Evolutionary conservation across 2,888 invertebrate species (phyloP), one percentile per base, ranked within the genome.

Genomic region (Ischnus inquisitorius): DNA sequence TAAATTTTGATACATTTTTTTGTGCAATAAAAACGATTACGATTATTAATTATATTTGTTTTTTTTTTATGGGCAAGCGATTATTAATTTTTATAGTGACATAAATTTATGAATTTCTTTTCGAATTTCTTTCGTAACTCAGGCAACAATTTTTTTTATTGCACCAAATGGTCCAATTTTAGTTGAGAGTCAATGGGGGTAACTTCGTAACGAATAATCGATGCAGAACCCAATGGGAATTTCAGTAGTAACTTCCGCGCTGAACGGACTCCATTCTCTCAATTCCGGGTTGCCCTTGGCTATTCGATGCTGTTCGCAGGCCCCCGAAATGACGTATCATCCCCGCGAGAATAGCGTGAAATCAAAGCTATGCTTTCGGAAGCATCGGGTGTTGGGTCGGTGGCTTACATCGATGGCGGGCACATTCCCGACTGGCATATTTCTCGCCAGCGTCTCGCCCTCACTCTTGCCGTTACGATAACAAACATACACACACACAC

Each of bases 311-410:
- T 51, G n/a, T 48, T 64, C 72, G 57, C 12, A 12, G 34, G 10
- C 28, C 39, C 65, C 22, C n/a, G n/a, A n/a, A 74, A 62, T 84
- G 76, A 79, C 79, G 71, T 72, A 79, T 79, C 65, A 72, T 79
- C 60, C 67, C 71, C 64, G 19, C 16, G 67, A 64, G 83, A 74
- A 25, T 71, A 79, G 41, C 54, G 22, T 3, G 14, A 28, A 46
- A 54, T 34, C 39, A 25, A 64, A 28, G 25, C 39, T 41, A 46
- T 28, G 25, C 41, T 60, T 60, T 22, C 25, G 60, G n/a, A 12
- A 34, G 34, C 60, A 60, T 60, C 60, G n/a, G n/a, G 60, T 28
- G 60, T 25, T 60, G 60, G 60, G 5, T 60, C 34, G 34, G 60
- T 60, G 41, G 12, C 16, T 62, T 25, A 41, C 41, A 68, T 41